A percentile compares a stretch with the other conserved stretches of the same genome.
phyloP scores from a whole-genome alignment of 2,797 vertebrate genomes.

The Microctenopoma stevenorrisi region DNA sequence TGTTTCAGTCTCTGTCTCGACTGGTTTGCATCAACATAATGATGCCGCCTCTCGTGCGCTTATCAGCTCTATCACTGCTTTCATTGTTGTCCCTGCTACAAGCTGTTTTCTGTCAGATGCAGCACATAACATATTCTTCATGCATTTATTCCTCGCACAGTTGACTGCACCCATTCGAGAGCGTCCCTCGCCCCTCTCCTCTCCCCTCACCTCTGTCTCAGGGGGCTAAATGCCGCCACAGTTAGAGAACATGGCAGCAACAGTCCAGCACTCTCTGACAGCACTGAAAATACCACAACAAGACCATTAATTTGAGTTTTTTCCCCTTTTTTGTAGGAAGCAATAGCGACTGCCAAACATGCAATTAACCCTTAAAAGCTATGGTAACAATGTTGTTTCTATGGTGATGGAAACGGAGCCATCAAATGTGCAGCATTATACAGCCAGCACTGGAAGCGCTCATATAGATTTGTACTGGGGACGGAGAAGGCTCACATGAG shows the following conservation, averaged over 20 bases:
- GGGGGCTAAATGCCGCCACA: slow-evolving; percentile 34
- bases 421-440: slow-evolving; percentile 41
- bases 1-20: slow-evolving; percentile 27
- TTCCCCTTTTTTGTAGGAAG: neutral
- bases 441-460: slow-evolving; percentile 27
- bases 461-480: slow-evolving; percentile 46
- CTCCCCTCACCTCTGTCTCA: slow-evolving; percentile 28
- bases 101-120: slow-evolving; percentile 41
- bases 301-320: slow-evolving; percentile 12
- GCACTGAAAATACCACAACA: neutral
- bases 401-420: slow-evolving; percentile 36
- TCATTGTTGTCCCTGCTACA: slow-evolving; percentile 35
- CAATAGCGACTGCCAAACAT: slow-evolving; percentile 1
- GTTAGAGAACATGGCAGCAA: slow-evolving; percentile 35
- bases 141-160: slow-evolving; percentile 49
- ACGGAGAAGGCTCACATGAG: slow-evolving; percentile 32
- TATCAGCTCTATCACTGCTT: slow-evolving; percentile 33
- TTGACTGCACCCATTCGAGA: slow-evolving; percentile 45
- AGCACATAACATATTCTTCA: slow-evolving; percentile 39
- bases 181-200: slow-evolving; percentile 11
- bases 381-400: slow-evolving; percentile 43
- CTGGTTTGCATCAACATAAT: slow-evolving; percentile 16
- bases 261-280: slow-evolving; percentile 24
- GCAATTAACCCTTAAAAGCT: slow-evolving; percentile 20
- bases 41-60: slow-evolving; percentile 40